Conservation (phyloP, 2,888 invertebrate genomes). For the Drosophila melanosoma region DNA sequence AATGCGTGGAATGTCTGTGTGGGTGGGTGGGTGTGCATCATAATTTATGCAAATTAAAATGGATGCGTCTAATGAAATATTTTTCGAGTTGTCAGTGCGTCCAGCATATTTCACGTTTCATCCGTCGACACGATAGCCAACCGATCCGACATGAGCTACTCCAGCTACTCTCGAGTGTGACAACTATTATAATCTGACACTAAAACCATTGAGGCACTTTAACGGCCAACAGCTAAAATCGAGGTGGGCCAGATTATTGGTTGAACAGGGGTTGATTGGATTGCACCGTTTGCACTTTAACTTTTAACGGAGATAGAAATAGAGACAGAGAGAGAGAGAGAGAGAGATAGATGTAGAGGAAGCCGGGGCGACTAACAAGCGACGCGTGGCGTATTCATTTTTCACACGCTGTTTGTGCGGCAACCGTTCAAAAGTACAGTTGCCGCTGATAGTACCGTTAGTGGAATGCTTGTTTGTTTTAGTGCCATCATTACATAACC, state of each 20-base stretch:
- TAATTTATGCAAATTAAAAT: constrained; percentile 60
- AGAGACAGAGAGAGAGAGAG: constrained; percentile 5
- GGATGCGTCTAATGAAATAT: constrained; percentile 20
- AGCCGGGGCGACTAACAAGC: constrained; percentile 60
- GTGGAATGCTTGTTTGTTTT: constrained; percentile 31
- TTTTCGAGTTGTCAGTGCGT: not conserved
- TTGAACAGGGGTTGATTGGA: constrained; percentile 65
- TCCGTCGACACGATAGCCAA: constrained; percentile 61
- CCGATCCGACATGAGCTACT: constrained; percentile 30
- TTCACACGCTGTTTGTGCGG: constrained; percentile 64
- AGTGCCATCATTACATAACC: constrained; percentile 77
- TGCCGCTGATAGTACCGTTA: constrained; percentile 39
- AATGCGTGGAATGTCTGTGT: constrained; percentile 23
- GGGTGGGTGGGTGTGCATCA: constrained; percentile 4
- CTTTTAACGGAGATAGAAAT: constrained; percentile 43
- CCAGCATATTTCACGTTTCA: constrained; percentile 72
- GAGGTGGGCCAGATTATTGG: constrained; percentile 3
- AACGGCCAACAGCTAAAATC: constrained; percentile 39
- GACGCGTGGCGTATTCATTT: constrained; percentile 67
- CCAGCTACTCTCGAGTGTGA: constrained; percentile 55
- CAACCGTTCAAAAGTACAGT: constrained; percentile 79
- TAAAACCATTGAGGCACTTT: constrained; percentile 77
- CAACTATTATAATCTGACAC: constrained; percentile 79
- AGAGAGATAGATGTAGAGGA: not conserved
- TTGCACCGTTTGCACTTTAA: constrained; percentile 67